Evolutionary conservation across 2,113 vertebrate genomes (phyloP), one percentile per base, ranked within the genome.

Genomic region (Phainopepla nitens): DNA sequence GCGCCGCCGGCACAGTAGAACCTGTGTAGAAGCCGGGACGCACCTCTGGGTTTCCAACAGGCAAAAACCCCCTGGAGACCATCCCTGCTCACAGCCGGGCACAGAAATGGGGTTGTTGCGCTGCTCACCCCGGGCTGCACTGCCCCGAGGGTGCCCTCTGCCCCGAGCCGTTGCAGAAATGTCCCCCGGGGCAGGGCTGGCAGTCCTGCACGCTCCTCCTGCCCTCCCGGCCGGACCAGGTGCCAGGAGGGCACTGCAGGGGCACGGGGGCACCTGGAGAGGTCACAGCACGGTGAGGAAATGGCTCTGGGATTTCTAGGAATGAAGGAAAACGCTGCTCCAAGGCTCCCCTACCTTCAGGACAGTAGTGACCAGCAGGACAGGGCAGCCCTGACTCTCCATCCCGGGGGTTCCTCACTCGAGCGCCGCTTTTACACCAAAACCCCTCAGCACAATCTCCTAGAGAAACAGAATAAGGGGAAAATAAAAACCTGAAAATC

Each of bases 361-460:
- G 98, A 73, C 99, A 99, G 90, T 98, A 99, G 93, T 98, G 98
- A 19, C 99, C 99, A 61, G 97, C 77, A 1, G 98, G 99, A 90
- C 99, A 99, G 84, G 96, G 95, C 24, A 90, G 88, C 31, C 99
- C 99, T 8, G 97, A 97, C 7, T 97, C 68, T 80, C 98, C 98
- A 17, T 99, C 98, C 20, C 81, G 62, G 9, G 99, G 99, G 35
- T 94, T 97, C 35, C 97, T 97, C 69, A 98, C 97, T 4, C 49
- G 65, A 16, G 99, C 98, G 36, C 98, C 98, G 11, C 91, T 47
- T 80, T 73, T 98, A 75, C 99, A 99, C 98, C 99, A 99, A 94
- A 98, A 99, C 7, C 99, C 99, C 78, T 98, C 97, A 13, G 97
- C 93, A 58, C 99, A 99, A 10, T 98, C 96, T 39, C 99, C 99